Evolutionary conservation across 2,888 invertebrate genomes (phyloP), one percentile per base, ranked within the genome.

Genomic region (Drosophila paramelanica): DNA sequence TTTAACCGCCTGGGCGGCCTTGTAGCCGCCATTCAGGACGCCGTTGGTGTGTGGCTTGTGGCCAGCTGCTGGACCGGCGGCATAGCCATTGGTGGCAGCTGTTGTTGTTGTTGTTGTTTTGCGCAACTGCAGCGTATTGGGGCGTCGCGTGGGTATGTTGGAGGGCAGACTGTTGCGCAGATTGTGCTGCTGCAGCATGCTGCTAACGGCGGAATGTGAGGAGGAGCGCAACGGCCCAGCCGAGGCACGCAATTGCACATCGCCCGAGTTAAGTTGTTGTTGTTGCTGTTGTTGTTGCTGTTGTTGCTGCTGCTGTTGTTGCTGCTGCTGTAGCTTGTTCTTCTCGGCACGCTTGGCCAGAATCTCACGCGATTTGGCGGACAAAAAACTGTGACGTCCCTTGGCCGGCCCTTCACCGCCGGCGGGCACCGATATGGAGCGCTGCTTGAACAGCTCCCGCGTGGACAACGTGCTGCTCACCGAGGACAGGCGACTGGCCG

Each of bases 301-400:
- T 17, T 79, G 77, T n/a, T 81, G 85, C 6, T 88, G 82, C 4
- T 86, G 83, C 2, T 89, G 88, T 14, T 78, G 85, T 3, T 85
- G 85, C 17, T 87, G 88, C 20, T 89, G 84, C 41, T 89, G 90
- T 14, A 88, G 82, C 68, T 91, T 90, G 67, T 90, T 90, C 59
- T 92, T 91, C 64, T 91, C 92, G 5, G 92, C 92, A 1, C 92
- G 90, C 23, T 90, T 86, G 38, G 92, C 92, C 11, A 93, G 81
- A 47, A 93, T 93, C 69, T 93, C 92, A 14, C 92, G 89, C 1
- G 93, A 93, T 67, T 92, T 92, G 45, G 92, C 92, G 0, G 92
- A 92, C 0, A 93, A 78, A 50, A 92, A 93, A 78, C 93, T 93
- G 47, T 90, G 91, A 5, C 91, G 90, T 25, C 72, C 76, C 17